Conservation (phyloP, 2,113 vertebrate species). For the Trogon melanurus region DNA sequence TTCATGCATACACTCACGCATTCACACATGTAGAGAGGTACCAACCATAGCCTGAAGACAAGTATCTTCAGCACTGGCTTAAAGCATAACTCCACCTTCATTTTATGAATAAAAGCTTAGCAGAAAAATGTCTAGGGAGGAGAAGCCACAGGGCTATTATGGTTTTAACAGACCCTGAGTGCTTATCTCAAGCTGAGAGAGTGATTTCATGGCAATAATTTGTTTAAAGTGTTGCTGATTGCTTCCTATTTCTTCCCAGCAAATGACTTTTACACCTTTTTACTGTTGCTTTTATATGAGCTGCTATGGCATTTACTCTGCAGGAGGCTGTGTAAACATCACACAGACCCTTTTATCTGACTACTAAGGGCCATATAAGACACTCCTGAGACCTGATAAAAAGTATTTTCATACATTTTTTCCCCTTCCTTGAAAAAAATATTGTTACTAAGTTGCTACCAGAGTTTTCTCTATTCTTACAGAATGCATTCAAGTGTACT, state of each 20-base stretch:
- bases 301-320: conserved; percentile 56
- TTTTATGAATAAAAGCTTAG: conserved; percentile 45
- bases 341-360: conserved; percentile 43
- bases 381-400: conserved; percentile 42
- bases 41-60: not conserved
- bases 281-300: conserved; percentile 54
- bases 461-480: not conserved
- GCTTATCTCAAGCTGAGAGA: conserved; percentile 75
- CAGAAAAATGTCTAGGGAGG: conserved; percentile 19
- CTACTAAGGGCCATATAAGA: conserved; percentile 5
- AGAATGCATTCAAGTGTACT: not conserved
- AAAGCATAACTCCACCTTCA: not conserved
- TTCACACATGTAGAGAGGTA: rapidly evolving
- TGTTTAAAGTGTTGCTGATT: conserved; percentile 79
- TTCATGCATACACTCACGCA: not conserved
- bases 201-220: conserved; percentile 81
- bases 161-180: conserved; percentile 69
- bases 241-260: conserved; percentile 78
- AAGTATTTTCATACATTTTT: conserved; percentile 20
- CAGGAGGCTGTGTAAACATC: conserved; percentile 61
- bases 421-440: not conserved
- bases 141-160: conserved; percentile 46
- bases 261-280: conserved; percentile 85
- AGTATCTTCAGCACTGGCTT: not conserved
- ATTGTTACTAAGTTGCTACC: not conserved